A percentile compares a stretch with the other conserved stretches of the same genome.
These are phyloP conservation scores for Pollenia griseotomentosa DNA, from an alignment of 2,888 invertebrate species.

Conservation along the genomic window DNA sequence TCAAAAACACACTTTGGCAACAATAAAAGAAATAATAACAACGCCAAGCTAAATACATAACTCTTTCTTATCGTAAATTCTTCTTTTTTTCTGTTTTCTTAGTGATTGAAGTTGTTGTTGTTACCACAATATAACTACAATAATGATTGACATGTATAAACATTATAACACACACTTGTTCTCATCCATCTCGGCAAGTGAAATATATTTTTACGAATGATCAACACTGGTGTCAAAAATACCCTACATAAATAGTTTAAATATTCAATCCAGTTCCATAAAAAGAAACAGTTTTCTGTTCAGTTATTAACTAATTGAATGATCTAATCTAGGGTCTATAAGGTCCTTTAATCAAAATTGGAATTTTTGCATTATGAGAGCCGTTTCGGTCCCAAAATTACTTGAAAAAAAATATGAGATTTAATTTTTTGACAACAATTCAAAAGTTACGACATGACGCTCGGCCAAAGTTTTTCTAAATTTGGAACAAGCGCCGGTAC, in stretches of 20 bases:
- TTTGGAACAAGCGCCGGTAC: too few relatives aligned
- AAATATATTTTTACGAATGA: not conserved
- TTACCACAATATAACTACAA: conserved; percentile 56
- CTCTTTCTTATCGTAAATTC: conserved; percentile 37
- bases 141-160: conserved; percentile 68
- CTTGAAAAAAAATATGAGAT: too few relatives aligned
- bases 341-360: too few relatives aligned
- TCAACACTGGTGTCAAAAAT: not conserved
- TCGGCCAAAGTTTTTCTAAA: too few relatives aligned
- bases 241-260: not conserved
- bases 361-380: too few relatives aligned
- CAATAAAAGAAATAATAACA: conserved; percentile 42
- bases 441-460: too few relatives aligned
- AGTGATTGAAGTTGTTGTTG: conserved; percentile 29
- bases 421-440: too few relatives aligned
- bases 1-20: conserved; percentile 69
- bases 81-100: conserved; percentile 16
- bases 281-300: not conserved
- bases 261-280: not conserved
- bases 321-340: too few relatives aligned
- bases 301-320: not conserved
- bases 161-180: conserved; percentile 46
- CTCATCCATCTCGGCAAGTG: conserved; percentile 29
- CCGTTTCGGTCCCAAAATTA: too few relatives aligned
- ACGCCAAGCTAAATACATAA: conserved; percentile 9